Percentiles rank a stretch among this genome's conserved stretches.
Evolutionary conservation across 2,797 vertebrate species (phyloP).

Genomic region (Melanogrammus aeglefinus): DNA sequence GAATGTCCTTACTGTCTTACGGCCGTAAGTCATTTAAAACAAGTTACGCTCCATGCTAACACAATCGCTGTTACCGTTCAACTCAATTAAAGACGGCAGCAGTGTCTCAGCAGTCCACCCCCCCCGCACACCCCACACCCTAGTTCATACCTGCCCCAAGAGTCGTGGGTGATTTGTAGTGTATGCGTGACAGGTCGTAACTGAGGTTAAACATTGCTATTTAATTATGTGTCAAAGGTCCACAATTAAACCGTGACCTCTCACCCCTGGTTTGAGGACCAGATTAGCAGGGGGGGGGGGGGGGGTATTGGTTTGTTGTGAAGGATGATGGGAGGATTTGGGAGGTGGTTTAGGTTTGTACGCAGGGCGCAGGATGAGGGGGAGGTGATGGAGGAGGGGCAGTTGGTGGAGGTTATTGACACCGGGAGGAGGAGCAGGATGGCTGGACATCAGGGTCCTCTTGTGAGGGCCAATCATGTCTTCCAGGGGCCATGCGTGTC

Average conservation of each 20-base stretch:
- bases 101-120: conserved; percentile 1
- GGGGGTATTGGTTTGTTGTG: neutral
- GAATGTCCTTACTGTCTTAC: conserved; percentile 15
- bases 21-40: conserved; percentile 38
- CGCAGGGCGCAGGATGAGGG: neutral
- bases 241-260: conserved; percentile 54
- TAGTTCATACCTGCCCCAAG: conserved; percentile 50
- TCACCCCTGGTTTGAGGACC: conserved; percentile 48
- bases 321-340: neutral
- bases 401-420: neutral
- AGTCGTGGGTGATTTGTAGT: conserved; percentile 63
- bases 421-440: neutral
- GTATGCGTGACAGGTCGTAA: conserved; percentile 69
- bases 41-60: conserved; percentile 52
- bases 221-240: conserved; percentile 79
- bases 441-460: neutral
- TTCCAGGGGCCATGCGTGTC: neutral
- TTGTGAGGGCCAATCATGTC: neutral
- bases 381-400: neutral
- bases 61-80: conserved; percentile 59
- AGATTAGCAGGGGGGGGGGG: conserved; percentile 8
- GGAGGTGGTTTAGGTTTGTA: neutral
- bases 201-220: conserved; percentile 79
- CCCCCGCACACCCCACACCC: conserved; percentile 22
- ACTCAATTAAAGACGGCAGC: conserved; percentile 58